Evolutionary conservation across 2,797 vertebrate genomes (phyloP).

Genomic region (Echeneis naucrates): DNA sequence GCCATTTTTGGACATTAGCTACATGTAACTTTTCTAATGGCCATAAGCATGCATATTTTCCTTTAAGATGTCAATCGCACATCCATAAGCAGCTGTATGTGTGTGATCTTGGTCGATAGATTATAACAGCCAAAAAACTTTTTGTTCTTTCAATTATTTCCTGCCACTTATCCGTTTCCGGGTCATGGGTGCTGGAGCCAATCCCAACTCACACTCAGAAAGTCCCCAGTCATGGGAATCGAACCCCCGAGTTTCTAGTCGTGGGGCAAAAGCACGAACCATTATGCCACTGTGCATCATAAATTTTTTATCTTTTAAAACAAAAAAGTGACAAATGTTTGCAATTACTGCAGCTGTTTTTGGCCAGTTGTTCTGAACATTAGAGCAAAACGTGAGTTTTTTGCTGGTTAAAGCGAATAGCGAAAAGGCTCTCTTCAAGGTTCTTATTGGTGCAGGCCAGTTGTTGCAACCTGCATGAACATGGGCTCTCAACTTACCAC

Average conservation of each 20-base stretch:
- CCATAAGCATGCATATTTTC: neutral
- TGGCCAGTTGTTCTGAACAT: neutral
- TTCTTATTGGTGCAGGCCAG: neutral
- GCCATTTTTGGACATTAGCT: neutral
- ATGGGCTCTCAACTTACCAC: constrained; percentile 27
- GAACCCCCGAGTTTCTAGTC: no score
- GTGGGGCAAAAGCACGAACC: no score
- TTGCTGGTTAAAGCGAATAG: neutral
- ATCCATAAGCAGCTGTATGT: no score
- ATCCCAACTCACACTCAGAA: no score
- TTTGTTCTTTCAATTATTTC: no score
- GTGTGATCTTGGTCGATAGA: neutral
- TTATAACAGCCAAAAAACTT: no score
- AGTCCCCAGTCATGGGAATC: no score
- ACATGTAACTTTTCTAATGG: neutral
- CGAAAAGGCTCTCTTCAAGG: constrained; percentile 9
- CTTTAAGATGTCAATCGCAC: no score
- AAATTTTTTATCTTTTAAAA: neutral
- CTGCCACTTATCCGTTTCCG: no score
- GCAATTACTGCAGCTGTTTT: neutral
- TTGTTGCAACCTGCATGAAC: constrained; percentile 24
- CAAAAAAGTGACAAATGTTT: neutral
- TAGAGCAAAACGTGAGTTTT: neutral
- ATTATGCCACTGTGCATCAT: no score
- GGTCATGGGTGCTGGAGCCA: no score